phyloP scores from a whole-genome alignment of 2,113 vertebrate genomes.

The Microcebus jonahi region DNA sequence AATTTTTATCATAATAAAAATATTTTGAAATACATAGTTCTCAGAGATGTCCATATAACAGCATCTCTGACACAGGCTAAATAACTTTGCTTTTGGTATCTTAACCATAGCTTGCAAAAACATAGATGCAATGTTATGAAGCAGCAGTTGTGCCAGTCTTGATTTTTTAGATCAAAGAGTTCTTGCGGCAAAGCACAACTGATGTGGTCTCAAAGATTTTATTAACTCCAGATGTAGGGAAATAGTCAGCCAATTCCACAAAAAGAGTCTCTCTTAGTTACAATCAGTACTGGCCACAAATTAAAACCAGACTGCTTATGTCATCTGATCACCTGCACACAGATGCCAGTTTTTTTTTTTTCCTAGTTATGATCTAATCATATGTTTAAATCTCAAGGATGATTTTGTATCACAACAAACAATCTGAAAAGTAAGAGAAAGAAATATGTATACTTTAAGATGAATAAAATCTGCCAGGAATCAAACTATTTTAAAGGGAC shows the following conservation, averaged over 20 bases:
- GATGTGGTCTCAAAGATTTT: conserved; percentile 95
- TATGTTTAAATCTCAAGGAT: conserved; percentile 83
- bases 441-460: conserved; percentile 41
- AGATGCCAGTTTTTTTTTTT: conserved; percentile 76
- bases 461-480: conserved; percentile 63
- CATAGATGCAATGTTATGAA: conserved; percentile 87
- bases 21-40: conserved; percentile 68
- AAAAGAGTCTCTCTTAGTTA: conserved; percentile 88
- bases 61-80: conserved; percentile 73
- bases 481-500: conserved; percentile 60
- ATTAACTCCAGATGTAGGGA: conserved; percentile 95
- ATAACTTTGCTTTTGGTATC: conserved; percentile 83
- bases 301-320: conserved; percentile 90
- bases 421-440: conserved; percentile 80
- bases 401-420: conserved; percentile 81
- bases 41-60: conserved; percentile 70
- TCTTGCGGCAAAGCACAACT: conserved; percentile 90
- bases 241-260: conserved; percentile 87
- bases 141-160: conserved; percentile 89
- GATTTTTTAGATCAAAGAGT: conserved; percentile 92
- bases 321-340: conserved; percentile 89
- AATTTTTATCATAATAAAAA: conserved; percentile 78
- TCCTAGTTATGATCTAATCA: conserved; percentile 83
- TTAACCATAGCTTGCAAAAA: conserved; percentile 85
- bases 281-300: conserved; percentile 90